Evolutionary conservation across 2,888 invertebrate species (phyloP), one percentile per base, ranked within the genome.

Genomic region (Caenorhabditis zanzibari): DNA sequence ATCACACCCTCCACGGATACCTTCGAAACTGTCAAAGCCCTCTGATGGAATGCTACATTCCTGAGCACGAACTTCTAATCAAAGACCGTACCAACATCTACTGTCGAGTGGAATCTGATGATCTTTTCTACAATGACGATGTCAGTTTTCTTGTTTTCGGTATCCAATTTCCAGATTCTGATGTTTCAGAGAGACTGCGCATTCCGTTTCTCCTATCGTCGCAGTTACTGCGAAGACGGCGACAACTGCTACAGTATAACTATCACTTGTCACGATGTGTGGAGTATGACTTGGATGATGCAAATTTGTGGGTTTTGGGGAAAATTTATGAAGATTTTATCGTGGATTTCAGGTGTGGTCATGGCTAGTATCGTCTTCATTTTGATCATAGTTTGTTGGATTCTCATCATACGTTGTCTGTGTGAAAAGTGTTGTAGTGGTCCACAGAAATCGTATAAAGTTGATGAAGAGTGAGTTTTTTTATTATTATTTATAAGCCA

Each of bases 161-260:
- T 19, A 19, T n/a, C 19, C 7, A 2, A 19, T 22, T n/a, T 7
- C 59, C 6, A 0, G 19, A 38, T 3, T 9, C 12, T 38, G 1
- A 16, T 38, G 19, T 79, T n/a, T 24, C 56, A 79, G 79, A 79
- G 56, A 35, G 22, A n/a, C 5, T 79, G 79, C 64, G 24, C 56
- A 1, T 79, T 71, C 71, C 71, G 64, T 0, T 71, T 64, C 41
- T 79, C 71, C 64, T 79, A 64, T 54, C 79, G 71, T 16, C 71
- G 79, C 24, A 79, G 79, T 41, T 71, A 56, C 32, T 79, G 79
- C 16, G 71, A 47, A 6, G 22, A 71, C 44, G 28, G 54, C n/a
- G 54, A 19, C 19, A 35, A 61, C 5, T 79, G 79, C 35, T 79
- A 71, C 64, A 79, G 71, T 58, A 24, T 79, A 4, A 64, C 79